Conservation (phyloP, 2,888 invertebrate genomes). For the Protula sp. region DNA sequence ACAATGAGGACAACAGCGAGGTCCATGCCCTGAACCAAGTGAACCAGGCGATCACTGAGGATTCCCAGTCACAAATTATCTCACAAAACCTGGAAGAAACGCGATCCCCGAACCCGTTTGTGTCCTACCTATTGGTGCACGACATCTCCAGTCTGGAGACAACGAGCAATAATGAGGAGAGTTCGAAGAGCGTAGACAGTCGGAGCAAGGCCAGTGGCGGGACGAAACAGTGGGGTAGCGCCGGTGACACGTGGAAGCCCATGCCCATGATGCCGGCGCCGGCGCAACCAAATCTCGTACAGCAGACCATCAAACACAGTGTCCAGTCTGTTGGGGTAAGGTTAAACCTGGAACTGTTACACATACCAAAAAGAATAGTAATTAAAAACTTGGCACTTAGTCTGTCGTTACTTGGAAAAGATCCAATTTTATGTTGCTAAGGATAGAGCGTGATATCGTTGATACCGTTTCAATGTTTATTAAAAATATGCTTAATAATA, state of each 20-base stretch:
- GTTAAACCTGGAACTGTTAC: no score
- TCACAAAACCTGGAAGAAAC: conserved; percentile 57
- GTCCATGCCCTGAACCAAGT: conserved; percentile 75
- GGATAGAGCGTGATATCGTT: no score
- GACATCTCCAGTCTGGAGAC: conserved; percentile 9
- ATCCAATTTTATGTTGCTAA: no score
- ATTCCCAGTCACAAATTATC: conserved; percentile 49
- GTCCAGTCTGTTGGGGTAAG: no score
- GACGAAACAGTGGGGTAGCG: conserved; percentile 51
- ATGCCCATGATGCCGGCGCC: conserved; percentile 8
- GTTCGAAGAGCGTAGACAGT: no score
- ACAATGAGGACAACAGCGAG: conserved; percentile 26
- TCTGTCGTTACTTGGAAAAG: no score
- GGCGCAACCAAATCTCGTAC: conserved; percentile 14
- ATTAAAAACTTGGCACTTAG: no score
- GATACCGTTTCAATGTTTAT: no score
- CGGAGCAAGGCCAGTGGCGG: conserved; percentile 38
- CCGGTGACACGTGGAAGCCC: conserved; percentile 23
- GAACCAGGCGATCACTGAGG: conserved; percentile 67
- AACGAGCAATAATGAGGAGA: no score
- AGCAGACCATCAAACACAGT: no score
- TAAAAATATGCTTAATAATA: no score
- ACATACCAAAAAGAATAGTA: no score
- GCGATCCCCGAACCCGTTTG: conserved; percentile 17
- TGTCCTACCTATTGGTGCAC: conserved; percentile 35